Evolutionary conservation across 2,797 vertebrate species (phyloP).

Genomic region (Uromys caudimaculatus): DNA sequence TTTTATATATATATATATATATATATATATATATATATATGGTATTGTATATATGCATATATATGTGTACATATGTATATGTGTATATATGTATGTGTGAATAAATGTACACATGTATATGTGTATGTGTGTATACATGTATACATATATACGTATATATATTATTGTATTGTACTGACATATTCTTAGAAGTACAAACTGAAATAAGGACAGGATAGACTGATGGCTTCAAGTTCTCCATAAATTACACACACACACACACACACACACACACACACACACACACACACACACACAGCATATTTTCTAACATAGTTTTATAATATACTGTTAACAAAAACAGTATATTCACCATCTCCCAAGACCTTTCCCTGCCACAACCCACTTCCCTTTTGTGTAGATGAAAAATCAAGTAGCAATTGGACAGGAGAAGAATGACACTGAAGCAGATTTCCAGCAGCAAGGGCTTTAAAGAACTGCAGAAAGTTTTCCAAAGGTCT

Average conservation of each 20-base stretch:
- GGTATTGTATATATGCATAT: neutral
- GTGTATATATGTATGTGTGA: neutral
- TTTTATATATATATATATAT: too few species aligned
- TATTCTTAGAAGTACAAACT: neutral
- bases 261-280: too few species aligned
- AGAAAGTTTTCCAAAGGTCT: neutral
- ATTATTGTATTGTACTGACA: neutral
- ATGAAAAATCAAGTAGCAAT: neutral
- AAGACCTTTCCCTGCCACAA: too few species aligned
- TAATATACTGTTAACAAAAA: neutral
- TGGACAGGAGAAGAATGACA: neutral
- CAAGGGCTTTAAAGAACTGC: neutral
- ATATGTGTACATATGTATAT: too few species aligned
- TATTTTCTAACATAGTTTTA: neutral
- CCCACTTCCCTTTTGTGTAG: neutral
- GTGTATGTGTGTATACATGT: too few species aligned
- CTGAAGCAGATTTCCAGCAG: neutral
- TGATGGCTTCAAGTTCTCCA: neutral
- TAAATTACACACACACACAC: neutral
- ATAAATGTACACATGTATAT: too few species aligned
- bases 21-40: neutral
- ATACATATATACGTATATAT: neutral
- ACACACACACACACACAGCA: too few species aligned
- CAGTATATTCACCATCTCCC: neutral
- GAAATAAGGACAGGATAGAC: neutral